Evolutionary conservation across 1,140 invertebrate genomes (phyloP).

Genomic region (Aphelenchoides avenae): DNA sequence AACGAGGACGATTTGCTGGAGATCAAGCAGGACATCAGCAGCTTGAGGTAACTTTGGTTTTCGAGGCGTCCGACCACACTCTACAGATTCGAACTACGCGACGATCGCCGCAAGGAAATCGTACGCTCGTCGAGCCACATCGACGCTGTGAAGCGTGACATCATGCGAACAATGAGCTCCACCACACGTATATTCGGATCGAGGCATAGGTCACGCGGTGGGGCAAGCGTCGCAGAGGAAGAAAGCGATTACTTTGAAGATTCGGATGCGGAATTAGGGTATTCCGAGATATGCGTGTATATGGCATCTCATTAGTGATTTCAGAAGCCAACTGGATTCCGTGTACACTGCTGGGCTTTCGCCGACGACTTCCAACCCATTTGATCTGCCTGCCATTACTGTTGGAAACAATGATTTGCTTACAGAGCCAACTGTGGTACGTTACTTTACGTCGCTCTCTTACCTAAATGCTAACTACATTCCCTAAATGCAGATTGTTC

Average conservation of each 20-base stretch:
- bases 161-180: conserved; percentile 58
- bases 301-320: neutral
- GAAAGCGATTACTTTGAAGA: conserved; percentile 33
- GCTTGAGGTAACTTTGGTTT: conserved; percentile 60
- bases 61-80: conserved; percentile 11
- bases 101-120: conserved; percentile 64
- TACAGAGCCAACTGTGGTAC: too few species aligned
- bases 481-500: neutral
- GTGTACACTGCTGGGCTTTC: conserved; percentile 3
- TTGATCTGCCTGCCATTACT: conserved; percentile 10
- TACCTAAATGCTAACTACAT: neutral
- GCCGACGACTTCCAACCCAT: conserved; percentile 15
- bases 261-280: conserved; percentile 15
- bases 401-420: conserved; percentile 4
- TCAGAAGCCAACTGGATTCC: conserved; percentile 1
- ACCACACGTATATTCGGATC: conserved; percentile 34
- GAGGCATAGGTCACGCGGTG: conserved; percentile 17
- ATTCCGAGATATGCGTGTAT: neutral
- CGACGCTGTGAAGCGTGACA: conserved; percentile 63
- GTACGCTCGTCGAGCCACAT: conserved; percentile 62
- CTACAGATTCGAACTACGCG: conserved; percentile 64
- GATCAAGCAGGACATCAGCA: conserved; percentile 67
- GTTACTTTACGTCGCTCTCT: too few species aligned
- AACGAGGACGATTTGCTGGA: conserved; percentile 67
- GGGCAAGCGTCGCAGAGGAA: conserved; percentile 43